Conservation (phyloP, 2,113 vertebrate genomes). For the Marmota flaviventris region DNA sequence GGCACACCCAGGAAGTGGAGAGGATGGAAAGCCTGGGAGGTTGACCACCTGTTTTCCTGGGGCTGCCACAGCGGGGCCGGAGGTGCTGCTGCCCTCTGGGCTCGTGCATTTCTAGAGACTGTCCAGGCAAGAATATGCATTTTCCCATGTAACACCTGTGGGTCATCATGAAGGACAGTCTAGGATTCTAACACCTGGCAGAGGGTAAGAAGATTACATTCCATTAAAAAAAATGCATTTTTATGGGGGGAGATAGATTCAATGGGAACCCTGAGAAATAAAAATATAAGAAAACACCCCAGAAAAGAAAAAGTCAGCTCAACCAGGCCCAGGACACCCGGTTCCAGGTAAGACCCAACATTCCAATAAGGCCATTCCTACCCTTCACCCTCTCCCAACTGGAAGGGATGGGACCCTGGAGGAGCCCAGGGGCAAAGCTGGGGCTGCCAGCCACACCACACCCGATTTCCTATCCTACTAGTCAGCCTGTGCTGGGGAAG, state of each 20-base stretch:
- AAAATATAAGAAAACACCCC: not conserved
- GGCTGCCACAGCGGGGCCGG: no score
- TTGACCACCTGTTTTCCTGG: not conserved
- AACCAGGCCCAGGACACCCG: not conserved
- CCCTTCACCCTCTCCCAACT: rapidly evolving
- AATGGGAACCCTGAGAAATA: not conserved
- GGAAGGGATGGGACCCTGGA: not conserved
- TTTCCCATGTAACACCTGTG: not conserved
- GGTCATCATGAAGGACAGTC: not conserved
- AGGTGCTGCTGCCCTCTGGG: not conserved
- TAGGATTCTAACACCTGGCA: not conserved
- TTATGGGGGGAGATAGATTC: not conserved
- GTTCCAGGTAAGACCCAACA: not conserved
- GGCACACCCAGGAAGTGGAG: not conserved
- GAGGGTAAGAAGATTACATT: not conserved
- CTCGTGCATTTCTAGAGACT: not conserved
- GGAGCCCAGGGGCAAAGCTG: not conserved
- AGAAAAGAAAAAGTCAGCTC: not conserved
- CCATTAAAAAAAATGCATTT: not conserved
- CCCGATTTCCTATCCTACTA: not conserved
- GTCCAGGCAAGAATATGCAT: not conserved
- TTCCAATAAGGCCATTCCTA: not conserved
- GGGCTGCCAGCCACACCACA: not conserved
- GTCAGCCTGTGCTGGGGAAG: not conserved
- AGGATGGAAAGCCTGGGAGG: not conserved